These are phyloP conservation scores for Drosophila pachea DNA, from an alignment of 1,140 invertebrate species.

Conservation along the genomic window DNA sequence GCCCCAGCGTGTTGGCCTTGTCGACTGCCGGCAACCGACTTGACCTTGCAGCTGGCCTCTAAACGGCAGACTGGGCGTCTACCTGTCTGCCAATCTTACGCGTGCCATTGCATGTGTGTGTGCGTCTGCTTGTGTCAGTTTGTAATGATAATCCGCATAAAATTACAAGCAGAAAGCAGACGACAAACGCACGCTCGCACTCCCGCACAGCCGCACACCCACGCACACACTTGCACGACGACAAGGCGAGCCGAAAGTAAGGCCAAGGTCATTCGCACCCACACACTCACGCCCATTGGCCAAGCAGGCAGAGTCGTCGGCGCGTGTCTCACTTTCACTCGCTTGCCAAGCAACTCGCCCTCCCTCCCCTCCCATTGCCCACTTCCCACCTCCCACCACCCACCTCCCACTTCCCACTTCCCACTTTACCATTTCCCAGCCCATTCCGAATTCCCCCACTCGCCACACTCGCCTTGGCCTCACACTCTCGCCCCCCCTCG, in stretches of 20 bases:
- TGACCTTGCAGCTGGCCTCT: conserved; percentile 59
- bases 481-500: no score
- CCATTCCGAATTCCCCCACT: no score
- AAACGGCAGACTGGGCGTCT: conserved; percentile 44
- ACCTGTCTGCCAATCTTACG: conserved; percentile 48
- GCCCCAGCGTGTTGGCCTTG: conserved; percentile 8
- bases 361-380: background rate
- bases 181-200: conserved; percentile 36
- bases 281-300: conserved; percentile 55
- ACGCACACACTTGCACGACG: conserved; percentile 17
- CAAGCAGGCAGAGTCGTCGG: conserved; percentile 61
- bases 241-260: conserved; percentile 60
- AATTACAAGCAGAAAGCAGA: conserved; percentile 67
- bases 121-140: conserved; percentile 35
- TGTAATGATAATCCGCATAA: conserved; percentile 76
- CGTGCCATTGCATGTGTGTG: conserved; percentile 27
- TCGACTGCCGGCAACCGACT: conserved; percentile 18
- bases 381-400: no score
- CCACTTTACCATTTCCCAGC: no score
- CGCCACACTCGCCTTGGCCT: no score
- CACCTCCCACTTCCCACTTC: no score
- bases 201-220: conserved; percentile 27
- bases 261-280: conserved; percentile 67
- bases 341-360: conserved; percentile 1
- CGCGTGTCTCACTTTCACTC: conserved; percentile 67